These are phyloP conservation scores for Ommatoiulus sabulosus DNA, from an alignment of 2,888 invertebrate genomes.

Conservation along the genomic window DNA sequence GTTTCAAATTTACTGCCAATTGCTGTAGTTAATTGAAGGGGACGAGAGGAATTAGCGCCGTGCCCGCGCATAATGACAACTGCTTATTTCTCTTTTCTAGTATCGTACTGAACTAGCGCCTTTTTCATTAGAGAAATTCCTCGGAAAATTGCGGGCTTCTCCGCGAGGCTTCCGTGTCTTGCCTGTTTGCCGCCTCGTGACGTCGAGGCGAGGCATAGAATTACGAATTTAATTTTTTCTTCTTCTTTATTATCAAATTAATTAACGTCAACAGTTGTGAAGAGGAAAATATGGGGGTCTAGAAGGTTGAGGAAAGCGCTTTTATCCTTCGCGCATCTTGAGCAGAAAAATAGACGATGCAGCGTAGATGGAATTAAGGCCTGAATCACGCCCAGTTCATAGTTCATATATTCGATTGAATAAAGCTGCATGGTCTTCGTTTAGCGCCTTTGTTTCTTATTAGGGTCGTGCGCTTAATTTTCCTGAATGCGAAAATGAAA, in stretches of 20 bases:
- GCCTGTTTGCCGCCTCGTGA: neutral
- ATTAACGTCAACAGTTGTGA: neutral
- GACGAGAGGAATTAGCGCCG: neutral
- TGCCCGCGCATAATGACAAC: neutral
- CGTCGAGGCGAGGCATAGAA: neutral
- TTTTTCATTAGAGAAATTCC: constrained; percentile 1
- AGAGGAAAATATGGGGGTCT: neutral
- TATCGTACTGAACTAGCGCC: neutral
- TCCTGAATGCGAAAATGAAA: too few relatives aligned
- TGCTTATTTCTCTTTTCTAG: neutral
- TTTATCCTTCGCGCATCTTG: too few relatives aligned
- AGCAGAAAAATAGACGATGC: too few relatives aligned
- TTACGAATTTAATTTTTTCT: neutral
- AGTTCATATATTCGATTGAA: too few relatives aligned
- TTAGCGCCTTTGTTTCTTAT: too few relatives aligned
- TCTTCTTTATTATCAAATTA: neutral
- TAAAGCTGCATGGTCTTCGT: too few relatives aligned
- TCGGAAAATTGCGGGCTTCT: neutral
- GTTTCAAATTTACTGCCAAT: constrained; percentile 22
- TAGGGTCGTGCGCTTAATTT: too few relatives aligned
- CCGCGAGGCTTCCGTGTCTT: neutral
- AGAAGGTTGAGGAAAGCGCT: too few relatives aligned
- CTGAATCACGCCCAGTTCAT: too few relatives aligned
- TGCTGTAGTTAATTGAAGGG: neutral
- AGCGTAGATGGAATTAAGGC: too few relatives aligned